Conservation (phyloP, 2,888 invertebrate genomes). For the Phaedon cochleariae region DNA sequence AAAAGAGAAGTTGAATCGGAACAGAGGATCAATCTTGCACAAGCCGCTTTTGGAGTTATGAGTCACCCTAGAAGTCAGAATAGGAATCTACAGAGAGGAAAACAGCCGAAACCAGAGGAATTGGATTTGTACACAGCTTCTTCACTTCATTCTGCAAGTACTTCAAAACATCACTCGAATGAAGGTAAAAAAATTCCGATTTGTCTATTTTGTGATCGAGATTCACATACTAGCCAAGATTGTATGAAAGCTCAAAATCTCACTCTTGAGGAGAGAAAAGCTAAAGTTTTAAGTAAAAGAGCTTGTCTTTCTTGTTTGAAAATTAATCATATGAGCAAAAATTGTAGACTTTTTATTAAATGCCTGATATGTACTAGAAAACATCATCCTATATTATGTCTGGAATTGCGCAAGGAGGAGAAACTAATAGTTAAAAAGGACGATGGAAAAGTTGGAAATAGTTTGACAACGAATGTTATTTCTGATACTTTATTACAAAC, state of each 20-base stretch:
- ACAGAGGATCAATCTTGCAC: neutral
- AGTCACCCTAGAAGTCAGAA: neutral
- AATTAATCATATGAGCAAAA: neutral
- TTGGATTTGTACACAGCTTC: neutral
- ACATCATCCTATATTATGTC: slow-evolving; percentile 1
- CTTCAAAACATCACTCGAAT: neutral
- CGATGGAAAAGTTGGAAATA: slow-evolving; percentile 4
- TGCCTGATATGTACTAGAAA: slow-evolving; percentile 3
- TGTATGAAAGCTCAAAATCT: neutral
- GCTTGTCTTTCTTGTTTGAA: neutral
- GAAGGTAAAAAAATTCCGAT: slow-evolving; percentile 4
- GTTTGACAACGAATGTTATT: neutral
- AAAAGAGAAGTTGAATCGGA: slow-evolving; percentile 3
- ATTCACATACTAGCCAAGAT: neutral
- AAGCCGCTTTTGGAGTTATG: neutral
- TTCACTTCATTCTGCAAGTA: neutral
- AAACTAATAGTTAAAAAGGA: neutral
- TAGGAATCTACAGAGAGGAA: neutral
- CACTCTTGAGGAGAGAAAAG: neutral
- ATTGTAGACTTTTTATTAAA: neutral
- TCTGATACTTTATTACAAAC: slow-evolving; percentile 5
- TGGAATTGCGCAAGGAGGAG: neutral
- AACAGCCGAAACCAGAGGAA: neutral
- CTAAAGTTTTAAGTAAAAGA: neutral
- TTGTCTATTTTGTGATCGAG: slow-evolving; percentile 8